A percentile compares a stretch with the other conserved stretches of the same genome.
These are phyloP conservation scores for Callyntrura sp. DNA, from an alignment of 2,888 invertebrate genomes.

Conservation along the genomic window DNA sequence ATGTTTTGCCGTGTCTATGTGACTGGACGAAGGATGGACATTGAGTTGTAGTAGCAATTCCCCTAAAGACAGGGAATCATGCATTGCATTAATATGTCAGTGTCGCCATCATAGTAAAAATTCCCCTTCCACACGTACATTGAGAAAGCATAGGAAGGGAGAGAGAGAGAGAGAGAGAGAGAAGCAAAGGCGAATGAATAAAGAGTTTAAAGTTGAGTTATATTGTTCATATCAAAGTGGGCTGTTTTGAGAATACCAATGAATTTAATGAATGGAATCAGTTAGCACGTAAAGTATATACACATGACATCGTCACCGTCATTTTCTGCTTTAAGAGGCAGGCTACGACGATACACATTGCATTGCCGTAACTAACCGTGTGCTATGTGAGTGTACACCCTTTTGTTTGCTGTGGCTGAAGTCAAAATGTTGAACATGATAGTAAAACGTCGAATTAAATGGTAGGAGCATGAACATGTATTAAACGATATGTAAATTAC, in stretches of 20 bases:
- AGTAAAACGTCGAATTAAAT: background rate
- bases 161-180: background rate
- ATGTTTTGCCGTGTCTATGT: conserved; percentile 23
- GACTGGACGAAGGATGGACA: conserved; percentile 59
- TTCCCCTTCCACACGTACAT: conserved; percentile 12
- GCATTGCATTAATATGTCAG: conserved; percentile 60
- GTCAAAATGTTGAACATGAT: background rate
- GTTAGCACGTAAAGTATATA: conserved; percentile 25
- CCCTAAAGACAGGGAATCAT: conserved; percentile 41
- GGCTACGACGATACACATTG: background rate
- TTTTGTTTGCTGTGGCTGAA: background rate
- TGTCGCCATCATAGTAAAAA: conserved; percentile 63
- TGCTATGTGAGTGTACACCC: background rate
- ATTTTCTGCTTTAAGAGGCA: background rate
- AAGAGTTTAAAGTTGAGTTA: conserved; percentile 32
- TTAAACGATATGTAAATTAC: background rate
- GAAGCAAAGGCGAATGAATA: conserved; percentile 49
- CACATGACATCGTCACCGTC: conserved; percentile 17
- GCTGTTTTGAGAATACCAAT: conserved; percentile 66
- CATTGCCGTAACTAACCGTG: background rate
- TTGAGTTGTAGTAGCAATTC: conserved; percentile 69
- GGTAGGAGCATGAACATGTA: background rate
- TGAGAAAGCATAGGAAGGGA: background rate
- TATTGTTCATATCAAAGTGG: conserved; percentile 61
- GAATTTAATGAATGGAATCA: conserved; percentile 67